Base-by-base conservation (phyloP, 2,888 invertebrate species). In the Perizoma flavofasciatum region DNA sequence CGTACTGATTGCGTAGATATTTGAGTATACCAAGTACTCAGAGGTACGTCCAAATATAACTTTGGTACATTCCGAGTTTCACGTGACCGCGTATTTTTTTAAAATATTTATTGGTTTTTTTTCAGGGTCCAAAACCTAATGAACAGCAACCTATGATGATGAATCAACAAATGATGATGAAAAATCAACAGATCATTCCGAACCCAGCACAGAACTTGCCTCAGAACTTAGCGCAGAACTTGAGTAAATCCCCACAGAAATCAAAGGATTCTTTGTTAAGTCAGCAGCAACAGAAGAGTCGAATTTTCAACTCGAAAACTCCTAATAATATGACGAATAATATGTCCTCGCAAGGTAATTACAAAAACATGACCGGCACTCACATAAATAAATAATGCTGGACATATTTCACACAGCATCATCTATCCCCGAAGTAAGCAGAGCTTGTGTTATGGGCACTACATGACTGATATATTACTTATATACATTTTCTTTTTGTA, bases 71-170 rank as follows among this genome's bases (percentile, higher is more conserved):
- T n/a, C n/a, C n/a, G n/a, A n/a, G n/a, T n/a, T n/a, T n/a, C n/a
- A n/a, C n/a, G n/a, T n/a, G n/a, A n/a, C n/a, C n/a, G n/a, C n/a
- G n/a, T n/a, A n/a, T n/a, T n/a, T n/a, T n/a, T 7, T 22, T 59
- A 59, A 3, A 44, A 40, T 32, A 53, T 8, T 49, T 58, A 34
- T 40, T 40, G 6, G 47, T 50, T 41, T 32, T 40, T 39, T 65
- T 64, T 0, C 78, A 89, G 89, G 81, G 78, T 57, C 80, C 79
- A 68, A 86, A 89, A 76, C 71, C 77, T 0, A 69, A 66, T 33
- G 81, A 85, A n/a, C 79, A 75, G 59, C 74, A 73, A 51, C 67
- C 75, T 63, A 70, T 77, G 72, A 65, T 78, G 59, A 74, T 81
- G 49, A 83, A 79, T 54, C 83, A 81, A 54, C 82, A 78, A 59